Conservation (phyloP, 1,140 invertebrate genomes). For the Wiebesia pumilae region DNA sequence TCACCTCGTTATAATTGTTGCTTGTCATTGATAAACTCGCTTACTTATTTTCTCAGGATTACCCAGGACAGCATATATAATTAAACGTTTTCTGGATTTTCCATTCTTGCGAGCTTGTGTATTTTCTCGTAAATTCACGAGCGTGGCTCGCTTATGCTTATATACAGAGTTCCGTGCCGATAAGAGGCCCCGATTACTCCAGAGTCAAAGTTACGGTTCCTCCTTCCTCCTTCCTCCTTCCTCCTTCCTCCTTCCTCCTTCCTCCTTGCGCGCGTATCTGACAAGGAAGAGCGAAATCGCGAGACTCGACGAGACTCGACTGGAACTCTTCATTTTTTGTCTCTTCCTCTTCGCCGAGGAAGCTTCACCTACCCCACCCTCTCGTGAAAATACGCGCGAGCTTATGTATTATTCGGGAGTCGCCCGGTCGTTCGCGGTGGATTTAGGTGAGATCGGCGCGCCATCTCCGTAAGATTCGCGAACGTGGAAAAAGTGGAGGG, state of each 20-base stretch:
- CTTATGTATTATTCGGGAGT: slow-evolving; percentile 49
- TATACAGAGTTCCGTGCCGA: slow-evolving; percentile 13
- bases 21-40: not conserved
- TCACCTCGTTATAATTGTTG: not conserved
- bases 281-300: slow-evolving; percentile 25
- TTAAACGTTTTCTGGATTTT: not conserved
- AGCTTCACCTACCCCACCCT: not conserved
- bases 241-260: slow-evolving; percentile 7
- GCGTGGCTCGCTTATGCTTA: not conserved
- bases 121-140: not conserved
- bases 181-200: slow-evolving; percentile 20
- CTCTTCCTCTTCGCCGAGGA: not conserved
- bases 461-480: slow-evolving; percentile 27
- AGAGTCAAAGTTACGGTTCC: slow-evolving; percentile 15
- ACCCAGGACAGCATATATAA: not conserved
- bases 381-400: slow-evolving; percentile 41
- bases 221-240: slow-evolving; percentile 11
- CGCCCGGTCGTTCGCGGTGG: slow-evolving; percentile 9
- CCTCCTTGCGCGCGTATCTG: slow-evolving; percentile 12
- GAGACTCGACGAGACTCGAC: slow-evolving; percentile 31
- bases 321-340: slow-evolving; percentile 25
- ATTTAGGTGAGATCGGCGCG: slow-evolving; percentile 51
- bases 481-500: slow-evolving; percentile 12
- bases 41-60: too few relatives aligned
- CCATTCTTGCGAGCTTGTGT: not conserved